These are phyloP conservation scores for Brachionus plicatilis DNA, from an alignment of 1,140 invertebrate genomes.

Conservation along the genomic window DNA sequence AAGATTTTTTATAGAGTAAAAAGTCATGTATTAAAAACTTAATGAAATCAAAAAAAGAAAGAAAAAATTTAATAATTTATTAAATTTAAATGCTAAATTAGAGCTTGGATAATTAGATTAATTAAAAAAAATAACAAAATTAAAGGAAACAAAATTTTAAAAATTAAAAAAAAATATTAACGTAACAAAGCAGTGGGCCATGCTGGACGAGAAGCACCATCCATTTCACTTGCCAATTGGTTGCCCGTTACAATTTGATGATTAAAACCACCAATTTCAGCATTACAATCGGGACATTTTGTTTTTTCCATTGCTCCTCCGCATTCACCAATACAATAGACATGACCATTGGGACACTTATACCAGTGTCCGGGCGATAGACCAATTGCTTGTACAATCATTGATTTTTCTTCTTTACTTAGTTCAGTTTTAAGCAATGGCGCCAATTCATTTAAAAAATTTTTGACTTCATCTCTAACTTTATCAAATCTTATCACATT, in stretches of 20 bases:
- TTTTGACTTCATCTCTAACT: background rate
- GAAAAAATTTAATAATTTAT: background rate
- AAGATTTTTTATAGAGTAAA: no score
- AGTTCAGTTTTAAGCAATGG: background rate
- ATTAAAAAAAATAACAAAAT: background rate
- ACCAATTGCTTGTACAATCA: conserved; percentile 63
- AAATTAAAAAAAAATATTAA: no score
- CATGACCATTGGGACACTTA: conserved; percentile 63
- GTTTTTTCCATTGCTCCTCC: conserved; percentile 63
- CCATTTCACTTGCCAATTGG: conserved; percentile 52
- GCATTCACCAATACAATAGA: conserved; percentile 52
- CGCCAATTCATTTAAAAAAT: background rate
- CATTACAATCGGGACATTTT: conserved; percentile 64
- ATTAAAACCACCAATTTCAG: conserved; percentile 61
- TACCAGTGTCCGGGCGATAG: conserved; percentile 66
- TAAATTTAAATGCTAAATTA: background rate
- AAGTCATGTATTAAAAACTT: no score
- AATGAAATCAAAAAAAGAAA: no score
- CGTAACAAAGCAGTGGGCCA: conserved; percentile 44
- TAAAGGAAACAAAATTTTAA: background rate
- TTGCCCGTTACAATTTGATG: conserved; percentile 61
- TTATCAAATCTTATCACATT: background rate
- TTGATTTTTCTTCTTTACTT: conserved; percentile 55
- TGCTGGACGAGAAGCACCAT: conserved; percentile 48
- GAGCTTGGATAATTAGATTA: background rate